phyloP scores from a whole-genome alignment of 2,113 vertebrate genomes.

The Halichoeres trimaculatus region DNA sequence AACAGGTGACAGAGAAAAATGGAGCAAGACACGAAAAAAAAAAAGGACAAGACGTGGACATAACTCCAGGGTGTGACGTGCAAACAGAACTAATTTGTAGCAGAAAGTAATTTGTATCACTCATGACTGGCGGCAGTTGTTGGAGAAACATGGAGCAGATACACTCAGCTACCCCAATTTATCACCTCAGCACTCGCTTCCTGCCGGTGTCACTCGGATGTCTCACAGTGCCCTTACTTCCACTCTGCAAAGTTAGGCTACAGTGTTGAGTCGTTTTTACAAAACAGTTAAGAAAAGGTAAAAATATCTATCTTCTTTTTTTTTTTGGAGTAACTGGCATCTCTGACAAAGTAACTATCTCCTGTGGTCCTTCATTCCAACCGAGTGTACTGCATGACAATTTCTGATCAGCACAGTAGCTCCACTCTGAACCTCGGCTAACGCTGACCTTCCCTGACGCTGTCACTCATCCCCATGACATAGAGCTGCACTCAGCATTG shows the following conservation, averaged over 20 bases:
- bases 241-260: constrained; percentile 26
- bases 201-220: constrained; percentile 26
- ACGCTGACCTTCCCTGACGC: constrained; percentile 32
- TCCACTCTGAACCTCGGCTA: constrained; percentile 35
- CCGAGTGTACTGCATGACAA: constrained; percentile 32
- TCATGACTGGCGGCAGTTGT: constrained; percentile 72
- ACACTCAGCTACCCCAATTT: constrained; percentile 64
- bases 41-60: constrained; percentile 62
- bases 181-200: constrained; percentile 61
- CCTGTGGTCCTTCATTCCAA: background rate
- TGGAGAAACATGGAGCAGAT: constrained; percentile 66
- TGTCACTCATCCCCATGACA: constrained; percentile 20
- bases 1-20: constrained; percentile 74
- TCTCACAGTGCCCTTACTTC: constrained; percentile 39
- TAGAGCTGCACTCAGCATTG: constrained; percentile 42
- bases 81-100: constrained; percentile 76
- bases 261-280: background rate
- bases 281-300: background rate
- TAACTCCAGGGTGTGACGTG: constrained; percentile 67
- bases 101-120: constrained; percentile 78
- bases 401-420: constrained; percentile 38
- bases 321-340: too few relatives aligned
- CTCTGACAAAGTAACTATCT: too few relatives aligned
- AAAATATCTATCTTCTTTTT: too few relatives aligned
- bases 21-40: constrained; percentile 39